Base-by-base conservation (phyloP, 1,140 invertebrate species). In the Drosophila neocordata region DNA sequence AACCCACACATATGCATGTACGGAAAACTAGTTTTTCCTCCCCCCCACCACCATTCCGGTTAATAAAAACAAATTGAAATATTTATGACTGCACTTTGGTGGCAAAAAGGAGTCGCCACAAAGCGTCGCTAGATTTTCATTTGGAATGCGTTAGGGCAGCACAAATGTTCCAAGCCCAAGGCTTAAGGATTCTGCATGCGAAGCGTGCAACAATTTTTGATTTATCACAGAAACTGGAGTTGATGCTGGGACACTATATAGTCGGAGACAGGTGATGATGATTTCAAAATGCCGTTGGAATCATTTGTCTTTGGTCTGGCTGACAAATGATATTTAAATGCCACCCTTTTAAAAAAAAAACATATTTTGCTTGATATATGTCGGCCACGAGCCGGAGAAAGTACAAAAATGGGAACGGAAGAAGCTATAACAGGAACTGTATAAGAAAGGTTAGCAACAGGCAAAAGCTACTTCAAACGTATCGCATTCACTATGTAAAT, bases 11-110 rank as follows among this genome's bases (percentile, higher is more conserved):
- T 6, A 41, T 9, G 9, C 12, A 1, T n/a, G n/a, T 6, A 31
- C 11, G 59, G 20, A 57, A 53, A 53, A 62, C 52, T 55, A 55
- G 59, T 69, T 31, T 62, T 34, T 11, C 31, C 8, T 38, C 20
- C 48, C 41, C 52, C 41, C 44, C 61, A 31, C n/a, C n/a, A n/a
- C n/a, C 31, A 68, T 81, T 78, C 66, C 58, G 63, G 70, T 63
- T 88, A 87, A 87, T 87, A 48, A 73, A 88, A 58, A 66, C 58
- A 87, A 87, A 87, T 87, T 87, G 84, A 87, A 77, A 70, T 83
- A 69, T 87, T 88, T 87, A 87, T 69, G 83, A 68, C 59, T 79
- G 82, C 82, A 83, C 84, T 87, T 87, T 51, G 73, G 83, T 66
- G 74, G 51, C 62, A 52, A 38, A 37, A 44, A 44, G 56, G 35